Evolutionary conservation across 2,113 vertebrate genomes (phyloP).

Genomic region (Sphaerodactylus townsendi): DNA sequence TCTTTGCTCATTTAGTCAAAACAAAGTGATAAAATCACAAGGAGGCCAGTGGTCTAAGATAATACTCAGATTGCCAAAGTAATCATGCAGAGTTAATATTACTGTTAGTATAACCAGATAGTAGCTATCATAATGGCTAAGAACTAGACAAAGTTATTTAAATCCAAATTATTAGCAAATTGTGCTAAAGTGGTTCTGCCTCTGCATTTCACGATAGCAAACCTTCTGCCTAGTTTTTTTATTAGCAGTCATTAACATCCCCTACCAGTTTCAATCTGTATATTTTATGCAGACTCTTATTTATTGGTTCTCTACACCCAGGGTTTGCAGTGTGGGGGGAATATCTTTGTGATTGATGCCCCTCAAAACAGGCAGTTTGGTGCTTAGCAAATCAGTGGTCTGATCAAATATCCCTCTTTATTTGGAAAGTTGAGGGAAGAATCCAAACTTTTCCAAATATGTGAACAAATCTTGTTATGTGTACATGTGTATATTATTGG

Average conservation of each 20-base stretch:
- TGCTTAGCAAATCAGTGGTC: not conserved
- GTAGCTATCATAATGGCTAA: not conserved
- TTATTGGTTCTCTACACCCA: not conserved
- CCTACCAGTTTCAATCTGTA: too few species aligned
- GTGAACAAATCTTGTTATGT: not conserved
- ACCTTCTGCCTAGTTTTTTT: not conserved
- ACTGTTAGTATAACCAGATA: not conserved
- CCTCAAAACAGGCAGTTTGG: not conserved
- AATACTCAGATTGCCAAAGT: not conserved
- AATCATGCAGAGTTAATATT: not conserved
- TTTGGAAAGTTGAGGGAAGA: not conserved
- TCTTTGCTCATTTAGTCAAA: not conserved
- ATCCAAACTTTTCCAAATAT: not conserved
- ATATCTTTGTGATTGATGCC: not conserved
- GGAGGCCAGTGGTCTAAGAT: not conserved
- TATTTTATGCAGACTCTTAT: not conserved
- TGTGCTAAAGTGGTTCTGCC: too few species aligned
- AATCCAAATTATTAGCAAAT: too few species aligned
- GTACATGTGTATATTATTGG: not conserved
- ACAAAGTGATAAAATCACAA: not conserved
- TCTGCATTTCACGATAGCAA: not conserved
- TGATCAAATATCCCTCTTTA: not conserved
- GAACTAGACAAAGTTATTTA: not conserved
- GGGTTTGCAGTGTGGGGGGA: not conserved
- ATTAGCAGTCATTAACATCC: too few species aligned